Evolutionary conservation across 2,113 vertebrate genomes (phyloP).

Genomic region (Rhodinocichla rosea): DNA sequence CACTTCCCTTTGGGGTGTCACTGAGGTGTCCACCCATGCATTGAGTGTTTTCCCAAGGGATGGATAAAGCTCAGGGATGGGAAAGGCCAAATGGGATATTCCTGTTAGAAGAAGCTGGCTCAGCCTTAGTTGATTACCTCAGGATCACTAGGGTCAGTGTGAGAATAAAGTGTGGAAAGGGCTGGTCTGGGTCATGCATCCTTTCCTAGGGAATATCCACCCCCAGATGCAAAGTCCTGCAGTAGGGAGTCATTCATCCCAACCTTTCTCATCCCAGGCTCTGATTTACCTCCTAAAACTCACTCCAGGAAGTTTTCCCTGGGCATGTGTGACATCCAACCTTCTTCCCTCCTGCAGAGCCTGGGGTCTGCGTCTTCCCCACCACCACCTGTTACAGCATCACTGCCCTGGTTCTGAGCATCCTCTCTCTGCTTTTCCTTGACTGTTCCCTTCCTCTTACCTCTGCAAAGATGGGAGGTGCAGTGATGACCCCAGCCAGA

Average conservation of each 20-base stretch:
- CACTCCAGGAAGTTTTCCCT: background rate
- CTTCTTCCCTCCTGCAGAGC: background rate
- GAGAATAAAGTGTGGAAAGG: background rate
- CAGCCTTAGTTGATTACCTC: background rate
- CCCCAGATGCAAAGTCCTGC: background rate
- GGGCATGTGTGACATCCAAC: background rate
- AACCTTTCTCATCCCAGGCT: background rate
- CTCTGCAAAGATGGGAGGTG: too few relatives aligned
- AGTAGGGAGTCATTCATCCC: background rate
- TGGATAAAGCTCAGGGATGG: background rate
- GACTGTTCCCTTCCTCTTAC: background rate
- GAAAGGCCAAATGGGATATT: background rate
- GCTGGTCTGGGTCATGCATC: background rate
- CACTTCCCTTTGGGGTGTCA: accelerated
- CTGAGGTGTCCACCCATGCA: accelerated
- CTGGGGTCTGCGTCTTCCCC: accelerated
- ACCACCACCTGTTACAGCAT: background rate
- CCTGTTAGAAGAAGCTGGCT: background rate
- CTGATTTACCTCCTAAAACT: background rate
- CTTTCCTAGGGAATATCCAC: background rate
- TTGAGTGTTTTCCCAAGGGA: background rate
- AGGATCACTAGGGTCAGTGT: background rate
- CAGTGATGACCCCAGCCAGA: background rate
- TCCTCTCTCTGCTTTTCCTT: background rate
- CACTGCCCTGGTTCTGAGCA: accelerated